Conservation (phyloP, 2,888 invertebrate genomes). For the Tinea semifulvella region DNA sequence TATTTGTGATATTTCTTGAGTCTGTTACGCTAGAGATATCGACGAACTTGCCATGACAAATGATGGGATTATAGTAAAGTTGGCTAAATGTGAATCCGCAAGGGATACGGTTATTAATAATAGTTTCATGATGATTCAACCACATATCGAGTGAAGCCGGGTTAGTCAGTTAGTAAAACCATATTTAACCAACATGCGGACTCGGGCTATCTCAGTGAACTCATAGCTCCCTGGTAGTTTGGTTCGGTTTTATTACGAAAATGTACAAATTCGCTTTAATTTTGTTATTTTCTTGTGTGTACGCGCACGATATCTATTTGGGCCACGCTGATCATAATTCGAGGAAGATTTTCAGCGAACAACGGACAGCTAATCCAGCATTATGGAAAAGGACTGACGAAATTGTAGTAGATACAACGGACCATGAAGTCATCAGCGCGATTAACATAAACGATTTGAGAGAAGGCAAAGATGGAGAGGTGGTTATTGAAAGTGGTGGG, state of each 20-base stretch:
- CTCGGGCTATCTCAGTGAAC: no score
- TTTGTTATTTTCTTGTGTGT: slow-evolving; percentile 5
- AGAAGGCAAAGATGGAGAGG: slow-evolving; percentile 42
- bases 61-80: no score
- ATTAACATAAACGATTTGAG: slow-evolving; percentile 44
- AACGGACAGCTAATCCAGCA: slow-evolving; percentile 42
- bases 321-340: slow-evolving; percentile 19
- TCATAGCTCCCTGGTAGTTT: background rate
- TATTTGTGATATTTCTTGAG: no score
- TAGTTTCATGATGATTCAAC: background rate
- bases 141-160: no score
- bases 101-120: slow-evolving; percentile 1
- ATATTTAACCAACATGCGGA: no score
- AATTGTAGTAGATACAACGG: slow-evolving; percentile 32
- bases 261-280: slow-evolving; percentile 6
- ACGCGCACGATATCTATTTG: slow-evolving; percentile 1
- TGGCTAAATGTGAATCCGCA: no score
- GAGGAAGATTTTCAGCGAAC: slow-evolving; percentile 38
- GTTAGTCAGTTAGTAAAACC: no score
- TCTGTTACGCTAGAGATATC: no score
- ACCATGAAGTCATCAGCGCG: slow-evolving; percentile 41
- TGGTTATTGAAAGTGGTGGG: slow-evolving; percentile 41
- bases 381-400: slow-evolving; percentile 46
- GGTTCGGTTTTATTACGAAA: background rate
- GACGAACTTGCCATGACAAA: no score